Evolutionary conservation across 2,113 vertebrate genomes (phyloP).

Genomic region (Electrona antarctica): DNA sequence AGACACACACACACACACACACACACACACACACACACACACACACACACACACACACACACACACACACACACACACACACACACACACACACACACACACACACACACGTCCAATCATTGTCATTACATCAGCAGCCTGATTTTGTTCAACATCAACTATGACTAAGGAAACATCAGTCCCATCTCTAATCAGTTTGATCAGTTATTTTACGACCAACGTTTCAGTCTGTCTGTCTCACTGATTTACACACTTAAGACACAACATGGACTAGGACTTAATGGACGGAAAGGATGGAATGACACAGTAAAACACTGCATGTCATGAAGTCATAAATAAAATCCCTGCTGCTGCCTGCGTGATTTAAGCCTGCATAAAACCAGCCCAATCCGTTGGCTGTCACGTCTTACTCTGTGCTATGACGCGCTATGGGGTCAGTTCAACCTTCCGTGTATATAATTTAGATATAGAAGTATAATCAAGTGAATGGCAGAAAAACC

Average conservation of each 20-base stretch:
- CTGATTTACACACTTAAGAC: neutral
- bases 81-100: slow-evolving; percentile 14
- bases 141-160: no score
- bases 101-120: slow-evolving; percentile 13
- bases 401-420: no score
- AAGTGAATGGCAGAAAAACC: no score
- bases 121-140: neutral
- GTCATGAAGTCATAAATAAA: neutral
- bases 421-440: no score
- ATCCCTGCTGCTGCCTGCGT: no score
- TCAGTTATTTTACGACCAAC: neutral
- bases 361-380: no score
- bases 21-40: neutral
- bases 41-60: slow-evolving; percentile 7
- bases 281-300: neutral
- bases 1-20: neutral
- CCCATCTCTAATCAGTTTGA: neutral
- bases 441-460: neutral
- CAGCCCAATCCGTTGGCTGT: no score
- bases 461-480: no score
- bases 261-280: neutral
- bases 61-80: slow-evolving; percentile 1
- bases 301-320: neutral
- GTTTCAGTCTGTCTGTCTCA: neutral
- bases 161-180: neutral